These are phyloP conservation scores for Hoplias malabaricus DNA, from an alignment of 2,113 vertebrate genomes.

Conservation along the genomic window DNA sequence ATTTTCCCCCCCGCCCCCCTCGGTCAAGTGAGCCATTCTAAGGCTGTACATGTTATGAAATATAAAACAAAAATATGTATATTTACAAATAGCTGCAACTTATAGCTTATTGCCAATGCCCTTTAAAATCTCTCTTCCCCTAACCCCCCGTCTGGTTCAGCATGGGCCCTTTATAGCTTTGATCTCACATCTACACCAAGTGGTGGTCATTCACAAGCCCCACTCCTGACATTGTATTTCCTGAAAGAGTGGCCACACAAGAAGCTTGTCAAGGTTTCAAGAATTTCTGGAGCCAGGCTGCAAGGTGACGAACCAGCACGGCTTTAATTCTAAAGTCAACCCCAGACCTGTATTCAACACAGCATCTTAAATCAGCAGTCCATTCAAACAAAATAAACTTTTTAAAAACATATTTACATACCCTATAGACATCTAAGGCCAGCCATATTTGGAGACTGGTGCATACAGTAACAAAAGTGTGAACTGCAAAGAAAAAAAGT, in stretches of 20 bases:
- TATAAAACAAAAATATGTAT: slow-evolving; percentile 66
- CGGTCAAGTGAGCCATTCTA: slow-evolving; percentile 79
- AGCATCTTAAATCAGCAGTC: slow-evolving; percentile 61
- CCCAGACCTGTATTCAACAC: slow-evolving; percentile 37
- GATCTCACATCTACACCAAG: not conserved
- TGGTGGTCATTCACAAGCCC: slow-evolving; percentile 7
- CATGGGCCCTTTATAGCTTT: slow-evolving; percentile 47
- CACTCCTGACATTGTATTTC: slow-evolving; percentile 15
- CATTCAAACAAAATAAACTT: slow-evolving; percentile 58
- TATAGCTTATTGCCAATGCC: slow-evolving; percentile 97
- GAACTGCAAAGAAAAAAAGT: slow-evolving; percentile 36
- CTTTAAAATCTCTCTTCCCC: slow-evolving; percentile 71
- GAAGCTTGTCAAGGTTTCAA: not conserved
- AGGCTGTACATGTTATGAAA: slow-evolving; percentile 75
- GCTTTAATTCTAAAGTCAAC: slow-evolving; percentile 14
- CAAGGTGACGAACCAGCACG: slow-evolving; percentile 6
- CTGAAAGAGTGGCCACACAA: slow-evolving; percentile 29
- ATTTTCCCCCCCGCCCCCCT: slow-evolving; percentile 52
- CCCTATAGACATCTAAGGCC: slow-evolving; percentile 46
- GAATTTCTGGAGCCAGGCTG: slow-evolving; percentile 7
- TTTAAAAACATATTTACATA: slow-evolving; percentile 72
- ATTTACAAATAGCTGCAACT: slow-evolving; percentile 91
- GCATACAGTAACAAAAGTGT: slow-evolving; percentile 45
- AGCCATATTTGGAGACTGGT: slow-evolving; percentile 40
- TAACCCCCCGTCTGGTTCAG: slow-evolving; percentile 23